Evolutionary conservation across 2,888 invertebrate species (phyloP), one percentile per base, ranked within the genome.

Genomic region (Sycophila texana): DNA sequence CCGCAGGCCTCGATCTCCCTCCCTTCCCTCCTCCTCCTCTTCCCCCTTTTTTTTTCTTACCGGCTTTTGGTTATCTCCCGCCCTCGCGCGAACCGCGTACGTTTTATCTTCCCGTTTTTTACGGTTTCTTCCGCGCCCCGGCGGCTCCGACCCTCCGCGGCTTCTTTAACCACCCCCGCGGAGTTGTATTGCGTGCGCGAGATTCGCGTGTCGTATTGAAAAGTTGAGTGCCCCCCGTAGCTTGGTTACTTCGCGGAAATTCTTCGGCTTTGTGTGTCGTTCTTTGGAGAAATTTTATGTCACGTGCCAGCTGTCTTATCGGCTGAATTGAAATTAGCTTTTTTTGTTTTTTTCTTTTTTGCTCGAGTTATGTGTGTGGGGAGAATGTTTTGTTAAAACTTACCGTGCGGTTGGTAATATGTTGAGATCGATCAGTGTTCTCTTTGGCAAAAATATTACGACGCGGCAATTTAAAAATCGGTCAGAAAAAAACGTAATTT

Each of bases 201-300:
- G 10, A 39, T 39, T 39, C 39, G 39, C 26, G 47, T 65, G 22
- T 63, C 75, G 53, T 68, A 75, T 75, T 68, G 75, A 75, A 75
- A 61, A 75, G 67, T 68, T 51, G 67, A 58, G 20, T 26, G 58
- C 30, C 58, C 58, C 53, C 68, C 26, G 30, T 20, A 51, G 39
- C 30, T 53, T 22, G 53, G 51, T 22, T 61, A 20, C 18, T 72
- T 49, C 39, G 39, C 39, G 39, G 39, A 39, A 39, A 39, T 39
- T 39, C 39, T 39, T 39, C 10, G 39, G 39, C 39, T 39, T 39
- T 39, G 26, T 39, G 39, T 39, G 39, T 39, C 39, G 39, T 39
- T 7, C 39, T 39, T 39, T 39, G 39, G 10, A 39, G 39, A 39
- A 39, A 39, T 39, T 39, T 39, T 39, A 39, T 57, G 16, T 13